phyloP scores from a whole-genome alignment of 1,140 invertebrate genomes.

The Drosophila oshimai region DNA sequence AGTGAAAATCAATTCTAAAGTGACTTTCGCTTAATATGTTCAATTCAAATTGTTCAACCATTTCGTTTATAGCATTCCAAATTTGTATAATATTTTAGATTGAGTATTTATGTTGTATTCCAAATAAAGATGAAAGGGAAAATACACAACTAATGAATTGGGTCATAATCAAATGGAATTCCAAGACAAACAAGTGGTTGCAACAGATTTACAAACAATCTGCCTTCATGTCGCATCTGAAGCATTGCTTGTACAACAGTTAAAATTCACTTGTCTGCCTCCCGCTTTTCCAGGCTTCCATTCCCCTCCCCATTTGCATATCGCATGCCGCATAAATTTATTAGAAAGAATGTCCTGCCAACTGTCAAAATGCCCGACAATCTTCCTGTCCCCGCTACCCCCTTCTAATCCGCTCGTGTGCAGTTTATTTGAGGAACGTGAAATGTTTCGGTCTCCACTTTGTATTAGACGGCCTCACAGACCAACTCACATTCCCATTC shows the following conservation, averaged over 20 bases:
- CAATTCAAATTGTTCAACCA: no score
- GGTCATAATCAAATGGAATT: not conserved
- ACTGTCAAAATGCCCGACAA: constrained; percentile 45
- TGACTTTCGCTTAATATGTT: no score
- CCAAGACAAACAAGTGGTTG: constrained; percentile 1
- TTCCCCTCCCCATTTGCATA: constrained; percentile 1
- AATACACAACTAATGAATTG: no score
- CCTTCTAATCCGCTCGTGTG: constrained; percentile 40
- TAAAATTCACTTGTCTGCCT: constrained; percentile 27
- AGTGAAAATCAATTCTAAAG: no score
- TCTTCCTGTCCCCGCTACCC: not conserved
- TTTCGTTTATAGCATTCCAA: no score
- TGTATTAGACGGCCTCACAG: constrained; percentile 41
- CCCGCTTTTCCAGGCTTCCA: not conserved
- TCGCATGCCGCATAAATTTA: constrained; percentile 44
- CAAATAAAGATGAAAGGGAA: no score
- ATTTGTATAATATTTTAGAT: no score
- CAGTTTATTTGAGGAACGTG: constrained; percentile 69
- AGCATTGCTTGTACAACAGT: constrained; percentile 5
- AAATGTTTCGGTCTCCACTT: constrained; percentile 46
- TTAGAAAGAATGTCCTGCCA: constrained; percentile 47
- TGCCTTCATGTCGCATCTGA: not conserved
- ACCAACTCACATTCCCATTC: constrained; percentile 8
- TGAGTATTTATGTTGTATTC: no score
- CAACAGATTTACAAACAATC: constrained; percentile 1